Base-by-base conservation (phyloP, 2,113 vertebrate species). In the Delphinapterus leucas region DNA sequence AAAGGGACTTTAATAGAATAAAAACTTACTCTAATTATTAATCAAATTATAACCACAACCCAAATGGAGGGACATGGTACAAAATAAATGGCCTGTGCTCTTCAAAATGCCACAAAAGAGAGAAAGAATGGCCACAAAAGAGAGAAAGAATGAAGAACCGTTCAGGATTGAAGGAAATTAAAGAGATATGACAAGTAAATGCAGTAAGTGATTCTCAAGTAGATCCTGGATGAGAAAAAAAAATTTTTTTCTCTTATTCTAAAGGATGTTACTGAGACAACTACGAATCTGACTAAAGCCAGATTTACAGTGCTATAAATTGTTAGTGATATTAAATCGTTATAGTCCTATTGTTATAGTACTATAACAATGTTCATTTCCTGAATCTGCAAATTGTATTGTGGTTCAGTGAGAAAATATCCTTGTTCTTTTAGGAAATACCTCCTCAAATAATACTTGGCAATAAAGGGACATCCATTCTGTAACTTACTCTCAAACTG, bases 361-460 rank as follows among this genome's bases (percentile, higher is more conserved):
- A 25, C n/a, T 33, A 53, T 8, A 89, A 84, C 18, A 76, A 47
- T 8, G 49, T 25, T 83, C 67, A 96, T 38, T 91, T 93, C 18
- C 44, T 76, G n/a, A 70, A 49, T 65, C 82, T 58, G 68, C 77
- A 38, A 58, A 65, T 2, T 70, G 8, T 76, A 65, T 38, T 65
- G 20, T 44, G 26, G 76, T 49, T 77, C 85, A 33, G 17, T 8
- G 65, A 63, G 21, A 91, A 65, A 86, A 38, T 15, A 8, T 58
- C 41, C 15, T 86, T 85, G 8, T 33, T 80, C 89, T 85, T 60
- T 55, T 28, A 71, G 61, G 25, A 93, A 90, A 41, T 44, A 55
- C 1, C 20, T 33, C 79, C 25, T 60, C 83, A 92, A 95, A 96
- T 82, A 95, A 95, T 82, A 84, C 38, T 94, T 33, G 63, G 10